Evolutionary conservation across 2,113 vertebrate genomes (phyloP).

Genomic region (Oreocharis arfaki): DNA sequence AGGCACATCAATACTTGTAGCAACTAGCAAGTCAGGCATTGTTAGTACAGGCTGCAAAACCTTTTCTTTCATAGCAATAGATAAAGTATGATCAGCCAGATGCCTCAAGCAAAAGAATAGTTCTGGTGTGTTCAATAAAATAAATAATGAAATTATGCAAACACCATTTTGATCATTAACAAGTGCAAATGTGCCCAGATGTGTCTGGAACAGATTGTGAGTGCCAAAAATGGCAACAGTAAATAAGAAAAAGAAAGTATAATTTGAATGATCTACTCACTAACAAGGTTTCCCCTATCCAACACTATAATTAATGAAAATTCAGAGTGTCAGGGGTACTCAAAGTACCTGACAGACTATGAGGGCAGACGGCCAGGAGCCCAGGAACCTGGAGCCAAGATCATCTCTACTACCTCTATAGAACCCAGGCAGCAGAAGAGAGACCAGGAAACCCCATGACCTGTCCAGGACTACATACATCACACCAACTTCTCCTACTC

Average conservation of each 20-base stretch:
- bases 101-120: not conserved
- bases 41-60: not conserved
- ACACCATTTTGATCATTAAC: not conserved
- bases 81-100: not conserved
- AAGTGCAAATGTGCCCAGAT: not conserved
- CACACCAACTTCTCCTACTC: not conserved
- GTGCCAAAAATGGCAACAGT: not conserved
- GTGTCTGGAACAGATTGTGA: not conserved
- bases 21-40: not conserved
- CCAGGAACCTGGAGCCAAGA: not conserved
- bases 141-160: not conserved
- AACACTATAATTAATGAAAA: not conserved
- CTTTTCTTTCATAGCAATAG: not conserved
- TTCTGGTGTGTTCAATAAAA: not conserved
- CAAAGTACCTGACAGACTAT: not conserved
- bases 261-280: not conserved
- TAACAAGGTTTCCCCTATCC: not conserved
- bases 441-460: not conserved
- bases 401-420: not conserved
- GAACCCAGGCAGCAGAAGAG: not conserved
- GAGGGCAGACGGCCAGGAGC: fast-evolving
- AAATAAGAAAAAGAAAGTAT: not conserved
- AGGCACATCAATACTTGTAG: not conserved
- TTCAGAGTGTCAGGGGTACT: not conserved
- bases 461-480: not conserved